phyloP scores from a whole-genome alignment of 92 coral and sea anemone genomes.

The Nematostella vectensis region DNA sequence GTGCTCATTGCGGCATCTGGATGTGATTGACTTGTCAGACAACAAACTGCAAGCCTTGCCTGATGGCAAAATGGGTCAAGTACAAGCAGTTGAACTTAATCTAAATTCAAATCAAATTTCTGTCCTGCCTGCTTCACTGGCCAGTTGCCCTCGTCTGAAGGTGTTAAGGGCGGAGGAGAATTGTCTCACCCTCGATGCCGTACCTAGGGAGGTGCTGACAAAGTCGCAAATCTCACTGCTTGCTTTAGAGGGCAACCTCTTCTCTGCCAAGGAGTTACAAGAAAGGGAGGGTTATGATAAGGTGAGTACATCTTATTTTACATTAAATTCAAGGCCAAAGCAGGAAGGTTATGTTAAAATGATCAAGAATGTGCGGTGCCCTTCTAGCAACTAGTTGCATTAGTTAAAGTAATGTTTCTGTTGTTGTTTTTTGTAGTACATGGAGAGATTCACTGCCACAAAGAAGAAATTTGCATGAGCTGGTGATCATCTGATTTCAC shows the following conservation, averaged over 20 bases:
- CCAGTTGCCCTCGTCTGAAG: constrained; percentile 72
- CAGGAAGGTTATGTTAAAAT: neutral
- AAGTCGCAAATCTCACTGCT: constrained; percentile 76
- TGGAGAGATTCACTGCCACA: constrained; percentile 89
- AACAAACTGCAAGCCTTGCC: constrained; percentile 71
- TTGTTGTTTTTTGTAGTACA: constrained; percentile 52
- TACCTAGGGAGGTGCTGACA: constrained; percentile 51
- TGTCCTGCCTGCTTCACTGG: constrained; percentile 44
- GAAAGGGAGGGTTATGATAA: constrained; percentile 81
- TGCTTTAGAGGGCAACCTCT: constrained; percentile 82
- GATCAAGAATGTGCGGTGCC: neutral
- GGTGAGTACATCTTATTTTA: constrained; percentile 25
- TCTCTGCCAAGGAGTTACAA: constrained; percentile 57
- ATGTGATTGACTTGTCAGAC: constrained; percentile 73
- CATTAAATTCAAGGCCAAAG: neutral
- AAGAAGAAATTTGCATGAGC: constrained; percentile 74
- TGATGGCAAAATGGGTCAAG: constrained; percentile 50
- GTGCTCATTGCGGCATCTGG: constrained; percentile 59
- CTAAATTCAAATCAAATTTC: constrained; percentile 72
- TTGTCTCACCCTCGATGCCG: constrained; percentile 57
- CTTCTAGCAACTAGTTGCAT: neutral
- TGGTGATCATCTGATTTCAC: neutral
- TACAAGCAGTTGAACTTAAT: constrained; percentile 84
- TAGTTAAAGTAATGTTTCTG: neutral
- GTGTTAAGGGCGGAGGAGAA: constrained; percentile 85